Conservation (phyloP, 2,797 vertebrate species). For the Tenualosa thibaudeaui region DNA sequence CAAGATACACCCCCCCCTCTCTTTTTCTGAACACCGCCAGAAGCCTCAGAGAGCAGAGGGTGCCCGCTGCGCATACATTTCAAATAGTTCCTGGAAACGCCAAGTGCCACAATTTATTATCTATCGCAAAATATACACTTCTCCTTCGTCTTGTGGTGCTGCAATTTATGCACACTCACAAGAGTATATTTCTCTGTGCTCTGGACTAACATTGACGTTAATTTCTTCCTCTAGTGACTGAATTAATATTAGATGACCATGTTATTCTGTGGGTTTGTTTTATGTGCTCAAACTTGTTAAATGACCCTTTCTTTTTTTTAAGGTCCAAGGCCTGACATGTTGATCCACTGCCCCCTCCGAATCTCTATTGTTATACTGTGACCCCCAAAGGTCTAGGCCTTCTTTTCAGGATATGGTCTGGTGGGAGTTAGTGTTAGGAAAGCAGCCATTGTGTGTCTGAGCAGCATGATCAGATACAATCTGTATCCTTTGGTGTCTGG, state of each 20-base stretch:
- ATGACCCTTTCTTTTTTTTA: neutral
- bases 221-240: constrained; percentile 16
- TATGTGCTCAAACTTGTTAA: constrained; percentile 8
- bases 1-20: constrained; percentile 25
- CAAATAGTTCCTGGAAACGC: constrained; percentile 19
- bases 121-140: constrained; percentile 5
- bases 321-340: constrained; percentile 34
- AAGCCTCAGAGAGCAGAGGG: neutral
- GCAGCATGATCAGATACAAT: neutral
- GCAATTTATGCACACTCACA: constrained; percentile 21
- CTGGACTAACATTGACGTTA: neutral
- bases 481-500: neutral
- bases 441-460: neutral
- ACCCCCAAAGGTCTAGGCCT: constrained; percentile 17
- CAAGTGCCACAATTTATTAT: constrained; percentile 13
- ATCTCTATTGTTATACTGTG: constrained; percentile 38
- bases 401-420: neutral
- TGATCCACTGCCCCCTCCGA: constrained; percentile 38
- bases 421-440: neutral
- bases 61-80: neutral
- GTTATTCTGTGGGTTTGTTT: neutral
- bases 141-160: constrained; percentile 2
- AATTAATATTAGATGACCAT: neutral
- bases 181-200: neutral
- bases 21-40: constrained; percentile 46